Evolutionary conservation across 1,140 invertebrate species (phyloP).

Genomic region (Trichonephila inaurata): DNA sequence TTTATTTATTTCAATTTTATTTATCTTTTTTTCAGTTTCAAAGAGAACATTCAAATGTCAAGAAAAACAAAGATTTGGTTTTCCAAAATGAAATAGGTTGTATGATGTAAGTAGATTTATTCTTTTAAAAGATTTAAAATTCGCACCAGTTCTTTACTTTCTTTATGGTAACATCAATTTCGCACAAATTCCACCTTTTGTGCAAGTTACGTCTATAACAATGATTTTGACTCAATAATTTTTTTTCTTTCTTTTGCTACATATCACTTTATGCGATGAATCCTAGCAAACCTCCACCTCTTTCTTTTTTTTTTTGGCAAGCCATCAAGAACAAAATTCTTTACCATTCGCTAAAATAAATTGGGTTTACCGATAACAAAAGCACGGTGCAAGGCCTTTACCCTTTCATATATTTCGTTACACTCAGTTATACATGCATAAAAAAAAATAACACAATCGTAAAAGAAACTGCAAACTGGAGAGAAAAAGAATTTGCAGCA

Average conservation of each 20-base stretch:
- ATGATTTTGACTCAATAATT: background rate
- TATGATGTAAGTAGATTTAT: conserved; percentile 38
- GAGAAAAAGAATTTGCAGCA: background rate
- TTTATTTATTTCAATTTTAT: no score
- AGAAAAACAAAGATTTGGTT: background rate
- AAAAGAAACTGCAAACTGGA: background rate
- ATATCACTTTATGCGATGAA: background rate
- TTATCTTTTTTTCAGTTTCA: no score
- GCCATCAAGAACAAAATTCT: background rate
- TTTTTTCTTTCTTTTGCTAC: background rate
- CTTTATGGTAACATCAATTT: background rate
- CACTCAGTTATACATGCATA: no score
- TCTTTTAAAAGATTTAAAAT: background rate
- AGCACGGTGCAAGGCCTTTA: background rate
- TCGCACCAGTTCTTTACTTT: no score
- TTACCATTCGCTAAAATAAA: background rate
- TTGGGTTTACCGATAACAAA: background rate
- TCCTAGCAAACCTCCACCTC: no score
- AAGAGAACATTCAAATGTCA: no score
- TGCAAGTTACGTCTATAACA: background rate
- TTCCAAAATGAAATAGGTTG: background rate
- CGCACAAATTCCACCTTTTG: background rate
- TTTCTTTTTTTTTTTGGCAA: background rate
- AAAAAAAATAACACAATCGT: background rate
- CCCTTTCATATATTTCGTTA: no score